phyloP scores from a whole-genome alignment of 2,113 vertebrate genomes.

The Daboia siamensis region DNA sequence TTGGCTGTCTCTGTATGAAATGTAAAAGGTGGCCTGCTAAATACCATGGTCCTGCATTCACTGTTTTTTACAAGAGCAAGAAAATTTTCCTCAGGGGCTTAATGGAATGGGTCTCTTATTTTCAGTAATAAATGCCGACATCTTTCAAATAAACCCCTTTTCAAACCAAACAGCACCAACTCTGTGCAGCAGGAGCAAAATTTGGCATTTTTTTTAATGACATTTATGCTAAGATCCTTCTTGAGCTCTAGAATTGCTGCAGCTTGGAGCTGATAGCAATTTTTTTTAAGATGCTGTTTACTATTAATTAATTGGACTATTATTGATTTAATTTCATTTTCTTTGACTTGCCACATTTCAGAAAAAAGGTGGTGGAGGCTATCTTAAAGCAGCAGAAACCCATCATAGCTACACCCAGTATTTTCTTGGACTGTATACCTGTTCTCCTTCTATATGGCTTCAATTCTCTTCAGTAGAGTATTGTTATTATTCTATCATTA shows the following conservation, averaged over 20 bases:
- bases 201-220: conserved; percentile 24
- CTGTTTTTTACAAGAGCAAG: conserved; percentile 35
- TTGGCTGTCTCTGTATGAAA: conserved; percentile 30
- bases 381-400: not conserved
- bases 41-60: conserved; percentile 30
- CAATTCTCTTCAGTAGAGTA: not conserved
- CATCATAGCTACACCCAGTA: not conserved
- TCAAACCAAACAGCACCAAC: conserved; percentile 52
- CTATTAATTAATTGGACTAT: conserved; percentile 54
- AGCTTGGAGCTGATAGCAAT: conserved; percentile 55
- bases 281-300: conserved; percentile 35
- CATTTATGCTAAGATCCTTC: not conserved
- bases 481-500: not conserved
- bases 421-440: not conserved
- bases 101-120: conserved; percentile 60
- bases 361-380: not conserved
- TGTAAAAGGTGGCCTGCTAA: conserved; percentile 44
- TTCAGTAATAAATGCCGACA: conserved; percentile 55
- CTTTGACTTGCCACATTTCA: conserved; percentile 37
- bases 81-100: conserved; percentile 41
- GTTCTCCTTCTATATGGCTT: not conserved
- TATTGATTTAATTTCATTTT: conserved; percentile 35
- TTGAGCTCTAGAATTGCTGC: conserved; percentile 27
- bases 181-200: conserved; percentile 37
- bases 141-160: conserved; percentile 57